Percentiles rank a stretch among this genome's conserved stretches.
Evolutionary conservation across 1,140 invertebrate species (phyloP).

Genomic region (Hormaphis cornu): DNA sequence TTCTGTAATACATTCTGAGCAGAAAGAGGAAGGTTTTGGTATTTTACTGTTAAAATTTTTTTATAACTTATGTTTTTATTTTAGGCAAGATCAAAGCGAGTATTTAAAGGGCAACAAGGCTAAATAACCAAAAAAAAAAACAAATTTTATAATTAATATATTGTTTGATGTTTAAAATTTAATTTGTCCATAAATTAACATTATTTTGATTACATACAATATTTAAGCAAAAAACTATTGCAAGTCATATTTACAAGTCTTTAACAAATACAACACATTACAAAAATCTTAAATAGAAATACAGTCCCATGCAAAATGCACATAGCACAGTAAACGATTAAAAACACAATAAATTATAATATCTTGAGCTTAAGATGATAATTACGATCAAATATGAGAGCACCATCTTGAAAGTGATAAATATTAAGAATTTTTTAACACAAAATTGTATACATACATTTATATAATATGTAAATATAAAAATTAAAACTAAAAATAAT

Average conservation of each 20-base stretch:
- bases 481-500: conserved; percentile 2
- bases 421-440: not conserved
- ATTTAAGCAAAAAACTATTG: not conserved
- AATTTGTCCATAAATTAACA: no score
- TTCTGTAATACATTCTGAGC: no score
- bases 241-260: conserved; percentile 11
- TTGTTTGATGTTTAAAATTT: no score
- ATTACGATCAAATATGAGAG: conserved; percentile 20
- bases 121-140: no score
- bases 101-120: no score
- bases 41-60: no score
- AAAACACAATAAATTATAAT: conserved; percentile 2
- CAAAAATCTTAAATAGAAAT: not conserved
- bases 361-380: conserved; percentile 7
- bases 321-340: not conserved
- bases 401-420: conserved; percentile 1
- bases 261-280: not conserved
- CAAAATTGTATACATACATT: not conserved
- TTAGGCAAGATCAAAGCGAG: no score
- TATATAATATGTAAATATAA: not conserved
- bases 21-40: no score
- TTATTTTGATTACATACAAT: conserved; percentile 20
- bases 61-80: no score
- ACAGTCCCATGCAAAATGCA: not conserved
- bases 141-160: no score